Evolutionary conservation across 2,797 vertebrate genomes (phyloP).

Genomic region (Chloroceryle amazona): DNA sequence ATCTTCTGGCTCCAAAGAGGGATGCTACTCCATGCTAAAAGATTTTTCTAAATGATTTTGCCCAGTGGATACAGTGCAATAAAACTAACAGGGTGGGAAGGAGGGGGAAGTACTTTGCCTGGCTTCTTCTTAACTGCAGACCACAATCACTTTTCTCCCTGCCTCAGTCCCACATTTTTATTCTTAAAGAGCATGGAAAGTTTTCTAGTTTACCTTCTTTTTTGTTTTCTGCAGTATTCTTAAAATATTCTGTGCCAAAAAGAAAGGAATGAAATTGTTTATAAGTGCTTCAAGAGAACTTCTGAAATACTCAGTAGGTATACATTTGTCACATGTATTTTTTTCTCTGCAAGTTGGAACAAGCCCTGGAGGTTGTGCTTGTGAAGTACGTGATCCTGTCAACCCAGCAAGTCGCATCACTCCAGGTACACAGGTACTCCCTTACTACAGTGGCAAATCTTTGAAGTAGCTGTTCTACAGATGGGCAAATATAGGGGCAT

Average conservation of each 20-base stretch:
- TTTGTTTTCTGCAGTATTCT: neutral
- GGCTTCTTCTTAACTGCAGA: neutral
- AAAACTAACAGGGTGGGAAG: neutral
- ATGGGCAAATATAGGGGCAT: fast-evolving
- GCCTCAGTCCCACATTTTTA: neutral
- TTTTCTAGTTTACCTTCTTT: neutral
- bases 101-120: neutral
- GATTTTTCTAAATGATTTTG: neutral
- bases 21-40: neutral
- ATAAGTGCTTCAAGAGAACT: neutral
- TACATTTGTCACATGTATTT: neutral
- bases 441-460: neutral
- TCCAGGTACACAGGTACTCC: neutral
- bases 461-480: neutral
- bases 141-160: neutral
- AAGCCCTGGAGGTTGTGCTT: neutral
- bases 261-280: neutral
- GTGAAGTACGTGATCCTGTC: neutral
- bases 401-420: neutral
- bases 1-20: neutral
- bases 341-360: neutral
- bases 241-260: neutral
- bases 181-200: neutral
- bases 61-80: neutral
- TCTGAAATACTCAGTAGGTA: neutral